Base-by-base conservation (phyloP, 2,797 vertebrate genomes). In the Furcifer pardalis region DNA sequence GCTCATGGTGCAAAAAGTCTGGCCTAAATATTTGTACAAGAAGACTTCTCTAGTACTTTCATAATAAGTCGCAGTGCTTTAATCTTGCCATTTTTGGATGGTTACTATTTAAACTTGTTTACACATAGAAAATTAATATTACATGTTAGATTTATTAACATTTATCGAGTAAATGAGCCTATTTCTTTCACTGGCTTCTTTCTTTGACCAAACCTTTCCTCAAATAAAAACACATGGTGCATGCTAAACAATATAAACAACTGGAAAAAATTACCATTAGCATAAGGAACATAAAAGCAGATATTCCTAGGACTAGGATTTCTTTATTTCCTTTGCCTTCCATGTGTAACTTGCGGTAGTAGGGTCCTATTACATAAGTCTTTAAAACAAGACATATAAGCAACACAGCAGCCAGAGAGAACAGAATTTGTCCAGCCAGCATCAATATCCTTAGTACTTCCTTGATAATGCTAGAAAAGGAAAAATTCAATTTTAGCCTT, bases 321-420 rank as follows among this genome's bases (percentile, higher is more conserved):
- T 99, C 99, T 93, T 98, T 99, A 96, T 96, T 99, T 86, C 98
- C 98, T 96, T 97, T 98, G 95, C 98, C 97, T 94, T 99, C 98
- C 2, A 92, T 32, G 6, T 98, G 98, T 78, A 99, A 95, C 86
- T 98, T 99, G 93, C 97, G 98, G 90, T 97, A 99, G 93, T 96
- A 99, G 0, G 98, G 98, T 44, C 97, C 98, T 71, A 99, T 97
- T 85, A 99, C 95, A 69, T 96, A 97, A 7, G 96, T 97, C 95
- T 97, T 98, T 84, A 99, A 91, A 65, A 98, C 81, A 83, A 97
- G 93, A 93, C 98, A 99, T 7, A 97, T 79, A 85, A 99, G 95
- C 88, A 98, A 94, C 89, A 97, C 97, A 7, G 96, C 97, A 46
- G 96, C 98, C 87, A 99, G 94, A 19, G 97, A 99, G 82, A 96